Evolutionary conservation across 1,140 invertebrate genomes (phyloP), one percentile per base, ranked within the genome.

Genomic region (Tribolium castaneum): DNA sequence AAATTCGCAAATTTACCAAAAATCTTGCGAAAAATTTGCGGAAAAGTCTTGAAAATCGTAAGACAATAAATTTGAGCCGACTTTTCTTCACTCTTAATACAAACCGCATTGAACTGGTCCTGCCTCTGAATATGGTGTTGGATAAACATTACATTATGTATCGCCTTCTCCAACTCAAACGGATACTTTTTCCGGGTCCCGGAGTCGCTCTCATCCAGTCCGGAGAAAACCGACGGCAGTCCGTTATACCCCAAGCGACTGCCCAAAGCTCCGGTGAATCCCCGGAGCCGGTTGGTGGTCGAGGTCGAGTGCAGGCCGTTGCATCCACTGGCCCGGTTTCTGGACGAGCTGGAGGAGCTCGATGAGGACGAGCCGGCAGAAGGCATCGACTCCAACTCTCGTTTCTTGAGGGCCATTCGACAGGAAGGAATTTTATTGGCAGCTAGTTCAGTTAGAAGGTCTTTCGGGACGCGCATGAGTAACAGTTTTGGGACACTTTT

Each of bases 81-180:
- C n/a, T n/a, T n/a, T n/a, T n/a, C n/a, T n/a, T n/a, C n/a, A n/a
- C n/a, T n/a, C n/a, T 19, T 19, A 19, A 19, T 19, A 19, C 16
- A 19, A 19, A 19, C 97, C 88, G 96, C 94, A 88, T 97, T 96
- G 86, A 97, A 98, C 86, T 97, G 95, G 86, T 98, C 96, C 84
- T 96, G 94, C 9, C 96, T 91, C 82, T 96, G 94, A 90, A 97
- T 96, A 82, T 97, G 96, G 85, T 97, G 95, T 81, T 97, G 95
- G 80, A 98, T 97, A 84, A 98, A 98, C 92, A 96, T 96, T 22
- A 98, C 95, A 86, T 98, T 98, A 83, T 97, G 95, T 78, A 98
- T 94, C 25, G 96, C 96, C 85, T 97, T 96, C 84, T 97, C 95
- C 80, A 98, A 88, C 85, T 97, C 96, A 83, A 96, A 96, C 0